Conservation (phyloP, 2,113 vertebrate species). For the rat (Rattus norvegicus) region DNA sequence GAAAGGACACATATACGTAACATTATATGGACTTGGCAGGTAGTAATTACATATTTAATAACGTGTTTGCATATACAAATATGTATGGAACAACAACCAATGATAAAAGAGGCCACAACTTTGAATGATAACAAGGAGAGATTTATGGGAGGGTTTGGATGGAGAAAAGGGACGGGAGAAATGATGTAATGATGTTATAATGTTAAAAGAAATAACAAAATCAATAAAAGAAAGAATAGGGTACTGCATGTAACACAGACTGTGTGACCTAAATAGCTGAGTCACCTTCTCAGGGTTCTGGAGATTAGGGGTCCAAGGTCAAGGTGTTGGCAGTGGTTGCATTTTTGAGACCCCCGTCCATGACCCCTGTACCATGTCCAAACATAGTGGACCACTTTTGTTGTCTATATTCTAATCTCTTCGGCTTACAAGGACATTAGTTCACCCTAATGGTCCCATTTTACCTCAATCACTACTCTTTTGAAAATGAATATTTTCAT, state of each 20-base stretch:
- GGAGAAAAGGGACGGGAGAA: background rate
- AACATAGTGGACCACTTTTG: fast-evolving
- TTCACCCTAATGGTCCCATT: background rate
- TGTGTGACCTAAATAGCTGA: background rate
- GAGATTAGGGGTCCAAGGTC: background rate
- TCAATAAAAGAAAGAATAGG: background rate
- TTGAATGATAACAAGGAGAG: background rate
- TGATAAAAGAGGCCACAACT: background rate
- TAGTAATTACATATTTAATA: background rate
- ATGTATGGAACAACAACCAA: background rate
- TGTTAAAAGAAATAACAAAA: background rate
- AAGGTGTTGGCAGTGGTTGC: background rate
- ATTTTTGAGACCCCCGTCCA: background rate
- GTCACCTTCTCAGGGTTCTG: background rate
- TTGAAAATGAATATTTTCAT: background rate
- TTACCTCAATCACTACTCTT: background rate
- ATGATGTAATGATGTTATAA: background rate
- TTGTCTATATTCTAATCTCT: background rate
- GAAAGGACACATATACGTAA: background rate
- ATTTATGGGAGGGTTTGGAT: background rate
- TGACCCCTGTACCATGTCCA: background rate
- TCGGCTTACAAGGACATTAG: background rate
- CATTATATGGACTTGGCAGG: background rate
- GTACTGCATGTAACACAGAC: background rate
- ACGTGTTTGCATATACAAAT: background rate